Evolutionary conservation across 1,140 invertebrate species (phyloP), one percentile per base, ranked within the genome.

Genomic region (Archivesica marissinica): DNA sequence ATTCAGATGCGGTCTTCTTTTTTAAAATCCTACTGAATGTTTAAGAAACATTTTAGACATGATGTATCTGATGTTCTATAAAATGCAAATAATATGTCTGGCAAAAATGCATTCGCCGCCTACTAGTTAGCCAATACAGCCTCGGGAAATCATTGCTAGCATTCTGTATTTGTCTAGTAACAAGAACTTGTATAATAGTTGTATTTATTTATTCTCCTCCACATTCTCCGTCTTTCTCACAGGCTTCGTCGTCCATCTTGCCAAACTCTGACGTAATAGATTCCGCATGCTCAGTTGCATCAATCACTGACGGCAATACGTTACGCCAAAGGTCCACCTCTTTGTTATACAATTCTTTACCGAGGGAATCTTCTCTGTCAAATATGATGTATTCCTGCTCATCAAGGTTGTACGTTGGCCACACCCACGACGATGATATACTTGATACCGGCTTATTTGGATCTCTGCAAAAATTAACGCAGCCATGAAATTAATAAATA

Each of bases 281-380:
- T 25, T 64, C 7, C 30, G 59, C 59, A 64, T 64, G 59, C 28
- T 64, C 59, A 17, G 59, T 64, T 17, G 59, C 59, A 15, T 64
- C 59, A 4, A 64, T 2, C 28, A 64, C 28, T 4, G 59, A 30
- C 4, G 59, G 28, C 38, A 64, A 0, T 17, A 35, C n/a, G 20
- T 64, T 64, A 17, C 13, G 20, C 59, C 59, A 64, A 9, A 64
- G 38, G 0, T 64, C 30, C 0, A 33, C 38, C 38, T 33, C 59
- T 64, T 33, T 35, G 13, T 30, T 33, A 64, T 17, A 64, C 23
- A 64, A 25, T 20, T 35, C 33, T 25, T 64, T 30, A 28, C 59
- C 59, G 38, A 25, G 1, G 15, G 59, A 64, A 64, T 64, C 59
- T 20, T 35, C 59, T 35, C 30, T 64, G 30, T 64, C 59, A 64